phyloP scores from a whole-genome alignment of 2,888 invertebrate species.

The Lepidochitona cinerea region DNA sequence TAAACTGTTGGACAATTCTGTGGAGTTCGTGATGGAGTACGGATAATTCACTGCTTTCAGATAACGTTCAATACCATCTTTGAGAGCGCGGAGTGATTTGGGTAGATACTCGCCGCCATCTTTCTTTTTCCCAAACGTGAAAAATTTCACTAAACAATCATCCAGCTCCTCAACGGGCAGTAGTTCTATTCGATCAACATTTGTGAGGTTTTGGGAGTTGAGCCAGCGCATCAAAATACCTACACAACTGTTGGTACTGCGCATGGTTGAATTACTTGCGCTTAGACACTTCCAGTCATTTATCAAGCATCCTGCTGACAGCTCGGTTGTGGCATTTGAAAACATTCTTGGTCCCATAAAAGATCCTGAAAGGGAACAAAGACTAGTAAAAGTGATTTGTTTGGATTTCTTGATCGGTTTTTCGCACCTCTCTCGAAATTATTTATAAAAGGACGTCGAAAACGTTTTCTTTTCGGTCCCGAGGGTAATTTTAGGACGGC shows the following conservation, averaged over 20 bases:
- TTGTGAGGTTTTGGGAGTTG: background rate
- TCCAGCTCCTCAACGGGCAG: background rate
- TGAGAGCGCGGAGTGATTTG: background rate
- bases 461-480: too few species aligned
- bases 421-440: too few species aligned
- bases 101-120: background rate
- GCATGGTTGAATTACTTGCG: too few species aligned
- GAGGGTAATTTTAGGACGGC: too few species aligned
- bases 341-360: too few species aligned
- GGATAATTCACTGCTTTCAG: background rate
- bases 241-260: background rate
- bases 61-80: background rate
- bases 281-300: too few species aligned
- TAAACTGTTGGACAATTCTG: background rate
- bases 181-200: background rate
- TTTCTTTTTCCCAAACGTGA: background rate
- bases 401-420: too few species aligned
- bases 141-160: background rate
- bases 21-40: background rate
- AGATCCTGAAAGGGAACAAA: too few species aligned
- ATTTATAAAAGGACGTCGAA: too few species aligned
- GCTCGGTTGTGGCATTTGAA: too few species aligned
- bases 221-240: background rate
- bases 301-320: too few species aligned
- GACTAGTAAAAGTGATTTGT: too few species aligned